phyloP scores from a whole-genome alignment of 2,797 vertebrate species.

The Pangasius krempfi region DNA sequence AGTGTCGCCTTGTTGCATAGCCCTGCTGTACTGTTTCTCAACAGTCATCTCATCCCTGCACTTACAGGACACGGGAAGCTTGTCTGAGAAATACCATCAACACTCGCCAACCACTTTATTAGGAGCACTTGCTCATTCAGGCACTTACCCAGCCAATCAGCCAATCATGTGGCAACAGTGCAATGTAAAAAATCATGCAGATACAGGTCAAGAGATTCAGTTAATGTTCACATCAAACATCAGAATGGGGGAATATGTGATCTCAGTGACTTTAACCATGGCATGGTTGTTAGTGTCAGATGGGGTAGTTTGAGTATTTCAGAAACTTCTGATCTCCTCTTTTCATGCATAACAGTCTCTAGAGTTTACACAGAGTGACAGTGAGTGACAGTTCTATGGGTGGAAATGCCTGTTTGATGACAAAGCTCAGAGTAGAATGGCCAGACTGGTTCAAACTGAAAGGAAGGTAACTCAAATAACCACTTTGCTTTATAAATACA shows the following conservation, averaged over 20 bases:
- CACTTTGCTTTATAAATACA: too few species aligned
- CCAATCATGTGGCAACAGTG: neutral
- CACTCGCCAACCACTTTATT: neutral
- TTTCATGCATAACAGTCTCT: neutral
- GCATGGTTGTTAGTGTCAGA: neutral
- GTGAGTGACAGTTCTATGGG: neutral
- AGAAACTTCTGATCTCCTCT: neutral
- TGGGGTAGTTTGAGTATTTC: neutral
- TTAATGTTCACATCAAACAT: neutral
- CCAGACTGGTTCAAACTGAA: neutral
- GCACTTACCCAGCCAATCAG: neutral
- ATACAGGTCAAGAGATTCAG: neutral
- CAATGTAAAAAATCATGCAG: neutral
- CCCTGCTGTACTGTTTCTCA: constrained; percentile 73
- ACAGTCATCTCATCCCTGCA: constrained; percentile 71
- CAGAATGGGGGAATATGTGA: neutral
- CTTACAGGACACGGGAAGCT: constrained; percentile 31
- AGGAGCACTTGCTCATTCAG: neutral
- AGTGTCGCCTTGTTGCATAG: constrained; percentile 90
- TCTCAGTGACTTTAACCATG: neutral
- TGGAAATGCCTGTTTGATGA: neutral
- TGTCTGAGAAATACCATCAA: constrained; percentile 28
- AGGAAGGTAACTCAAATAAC: neutral
- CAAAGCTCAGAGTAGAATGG: neutral
- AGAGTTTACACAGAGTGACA: neutral